Evolutionary conservation across 2,113 vertebrate genomes (phyloP).

Genomic region (Sinosuthora webbiana): DNA sequence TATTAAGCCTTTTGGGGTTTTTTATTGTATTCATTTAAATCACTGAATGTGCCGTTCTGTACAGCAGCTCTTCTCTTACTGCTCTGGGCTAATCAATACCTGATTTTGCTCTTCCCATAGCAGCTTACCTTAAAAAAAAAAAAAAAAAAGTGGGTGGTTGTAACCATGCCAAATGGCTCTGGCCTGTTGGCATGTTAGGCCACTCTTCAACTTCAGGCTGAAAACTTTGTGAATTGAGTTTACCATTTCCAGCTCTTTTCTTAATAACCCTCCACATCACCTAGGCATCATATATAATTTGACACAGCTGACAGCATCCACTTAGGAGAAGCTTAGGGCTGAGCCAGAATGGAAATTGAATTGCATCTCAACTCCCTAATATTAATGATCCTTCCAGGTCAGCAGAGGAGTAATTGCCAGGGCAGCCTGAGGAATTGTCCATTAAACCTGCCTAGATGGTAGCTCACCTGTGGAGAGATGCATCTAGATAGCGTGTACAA

Average conservation of each 20-base stretch:
- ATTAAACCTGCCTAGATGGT: conserved; percentile 38
- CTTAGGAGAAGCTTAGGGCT: neutral
- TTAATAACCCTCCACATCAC: conserved; percentile 11
- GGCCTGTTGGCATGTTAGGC: neutral
- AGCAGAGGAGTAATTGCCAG: conserved; percentile 41
- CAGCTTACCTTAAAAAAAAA: neutral
- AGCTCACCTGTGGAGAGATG: conserved; percentile 30
- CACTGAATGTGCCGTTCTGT: neutral
- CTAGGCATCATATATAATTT: conserved; percentile 1
- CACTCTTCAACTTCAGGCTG: neutral
- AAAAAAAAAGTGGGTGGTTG: neutral
- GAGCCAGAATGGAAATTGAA: conserved; percentile 35
- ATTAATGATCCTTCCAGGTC: conserved; percentile 59
- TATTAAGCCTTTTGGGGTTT: neutral
- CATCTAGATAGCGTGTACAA: neutral
- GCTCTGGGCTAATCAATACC: neutral
- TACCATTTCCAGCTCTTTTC: neutral
- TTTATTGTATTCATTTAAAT: neutral
- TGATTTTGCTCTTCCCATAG: neutral
- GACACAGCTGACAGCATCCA: conserved; percentile 54
- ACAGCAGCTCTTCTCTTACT: neutral
- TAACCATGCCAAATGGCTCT: neutral
- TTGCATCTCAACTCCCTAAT: conserved; percentile 40
- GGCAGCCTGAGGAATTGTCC: conserved; percentile 34
- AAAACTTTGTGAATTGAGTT: conserved; percentile 27